A percentile compares a stretch with the other conserved stretches of the same genome.
Conservation (phyloP, 2,113 vertebrate species). For the Vidua macroura region DNA sequence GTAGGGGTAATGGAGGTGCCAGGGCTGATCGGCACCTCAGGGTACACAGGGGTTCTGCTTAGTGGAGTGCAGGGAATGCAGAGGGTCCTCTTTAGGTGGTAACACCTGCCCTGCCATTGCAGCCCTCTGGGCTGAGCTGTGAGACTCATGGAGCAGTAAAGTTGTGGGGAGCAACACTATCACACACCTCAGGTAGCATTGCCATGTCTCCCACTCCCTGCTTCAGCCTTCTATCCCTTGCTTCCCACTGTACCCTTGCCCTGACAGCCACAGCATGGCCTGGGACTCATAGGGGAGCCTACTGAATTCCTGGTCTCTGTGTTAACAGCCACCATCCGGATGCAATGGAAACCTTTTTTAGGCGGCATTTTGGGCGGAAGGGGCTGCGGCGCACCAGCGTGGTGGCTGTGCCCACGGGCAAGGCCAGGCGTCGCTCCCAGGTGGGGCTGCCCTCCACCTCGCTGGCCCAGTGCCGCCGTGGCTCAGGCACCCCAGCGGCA, state of each 20-base stretch:
- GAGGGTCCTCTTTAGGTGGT: fast-evolving
- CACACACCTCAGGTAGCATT: fast-evolving
- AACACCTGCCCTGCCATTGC: background rate
- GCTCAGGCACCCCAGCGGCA: constrained; percentile 59
- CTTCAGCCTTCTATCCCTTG: background rate
- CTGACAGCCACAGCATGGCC: background rate
- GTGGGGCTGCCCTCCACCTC: constrained; percentile 78
- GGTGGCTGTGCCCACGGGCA: constrained; percentile 77
- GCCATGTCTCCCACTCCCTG: fast-evolving
- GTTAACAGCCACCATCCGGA: constrained; percentile 70
- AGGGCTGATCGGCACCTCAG: fast-evolving
- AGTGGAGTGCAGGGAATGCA: background rate
- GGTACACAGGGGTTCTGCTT: background rate
- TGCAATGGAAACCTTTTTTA: constrained; percentile 88
- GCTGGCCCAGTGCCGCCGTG: constrained; percentile 73
- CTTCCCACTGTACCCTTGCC: background rate
- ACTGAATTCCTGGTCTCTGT: constrained; percentile 70
- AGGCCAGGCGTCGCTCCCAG: constrained; percentile 84
- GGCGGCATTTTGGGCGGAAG: constrained; percentile 80
- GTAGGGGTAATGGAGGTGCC: background rate
- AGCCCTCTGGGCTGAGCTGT: background rate
- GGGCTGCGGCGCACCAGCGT: background rate
- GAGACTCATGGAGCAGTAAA: background rate
- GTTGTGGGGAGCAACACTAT: background rate
- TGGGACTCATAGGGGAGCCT: background rate